Conservation (phyloP, 2,888 invertebrate genomes). For the Netelia melanura region DNA sequence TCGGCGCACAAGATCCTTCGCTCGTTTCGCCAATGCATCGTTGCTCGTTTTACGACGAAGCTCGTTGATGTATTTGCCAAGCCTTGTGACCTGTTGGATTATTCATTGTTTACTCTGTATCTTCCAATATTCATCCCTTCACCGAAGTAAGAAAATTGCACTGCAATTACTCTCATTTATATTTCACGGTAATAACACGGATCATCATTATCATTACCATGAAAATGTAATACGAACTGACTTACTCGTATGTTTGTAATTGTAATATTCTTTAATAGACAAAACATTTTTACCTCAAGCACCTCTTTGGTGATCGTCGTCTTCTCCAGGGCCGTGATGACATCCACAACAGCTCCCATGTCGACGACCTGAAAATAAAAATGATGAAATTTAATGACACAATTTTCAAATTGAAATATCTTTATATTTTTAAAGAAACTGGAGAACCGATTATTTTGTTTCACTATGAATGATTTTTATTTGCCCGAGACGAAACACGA, state of each 20-base stretch:
- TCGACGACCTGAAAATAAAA: constrained; percentile 92
- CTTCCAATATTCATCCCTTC: background rate
- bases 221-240: background rate
- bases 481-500: too few relatives aligned
- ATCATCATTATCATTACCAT: background rate
- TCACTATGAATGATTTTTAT: too few relatives aligned
- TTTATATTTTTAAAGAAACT: too few relatives aligned
- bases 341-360: constrained; percentile 96
- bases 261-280: background rate
- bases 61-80: constrained; percentile 97
- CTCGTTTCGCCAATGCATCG: constrained; percentile 93
- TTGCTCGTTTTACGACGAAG: constrained; percentile 94
- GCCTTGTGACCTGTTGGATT: constrained; percentile 92
- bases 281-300: constrained; percentile 89
- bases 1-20: constrained; percentile 95
- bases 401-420: background rate
- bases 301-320: constrained; percentile 95
- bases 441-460: too few relatives aligned
- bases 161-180: background rate
- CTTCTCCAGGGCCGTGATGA: constrained; percentile 96
- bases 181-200: background rate
- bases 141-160: background rate
- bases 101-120: constrained; percentile 79
- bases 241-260: too few relatives aligned
- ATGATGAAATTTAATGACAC: background rate